These are phyloP conservation scores for Onychostruthus taczanowskii DNA, from an alignment of 2,113 vertebrate genomes.

Conservation along the genomic window DNA sequence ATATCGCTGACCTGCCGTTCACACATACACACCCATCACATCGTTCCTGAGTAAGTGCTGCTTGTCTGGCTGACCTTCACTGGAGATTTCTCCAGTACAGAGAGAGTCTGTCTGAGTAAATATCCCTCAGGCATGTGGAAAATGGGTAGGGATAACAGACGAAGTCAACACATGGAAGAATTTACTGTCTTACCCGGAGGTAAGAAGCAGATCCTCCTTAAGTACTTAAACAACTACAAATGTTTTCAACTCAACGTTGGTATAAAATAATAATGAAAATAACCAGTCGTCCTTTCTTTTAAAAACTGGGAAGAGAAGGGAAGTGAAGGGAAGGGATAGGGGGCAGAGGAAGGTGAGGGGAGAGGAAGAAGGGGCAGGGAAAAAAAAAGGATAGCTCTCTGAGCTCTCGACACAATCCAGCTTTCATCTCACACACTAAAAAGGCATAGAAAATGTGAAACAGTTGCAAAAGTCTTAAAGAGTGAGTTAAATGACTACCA, in stretches of 20 bases:
- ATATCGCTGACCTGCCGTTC: neutral
- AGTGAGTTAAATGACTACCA: conserved; percentile 6
- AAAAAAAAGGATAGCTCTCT: neutral
- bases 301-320: neutral
- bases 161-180: conserved; percentile 20
- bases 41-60: neutral
- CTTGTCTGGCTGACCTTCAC: neutral
- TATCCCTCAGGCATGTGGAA: neutral
- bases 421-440: conserved; percentile 15
- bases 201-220: conserved; percentile 32
- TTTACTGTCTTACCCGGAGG: conserved; percentile 29
- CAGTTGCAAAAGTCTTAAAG: conserved; percentile 13
- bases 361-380: neutral
- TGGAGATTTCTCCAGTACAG: neutral
- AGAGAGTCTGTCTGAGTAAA: neutral
- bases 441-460: conserved; percentile 13
- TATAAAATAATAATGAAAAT: conserved; percentile 42
- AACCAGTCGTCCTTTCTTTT: neutral
- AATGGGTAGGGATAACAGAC: neutral
- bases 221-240: conserved; percentile 53
- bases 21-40: neutral
- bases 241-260: conserved; percentile 29
- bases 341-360: neutral
- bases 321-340: neutral
- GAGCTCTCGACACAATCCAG: neutral